Percentiles rank a stretch among this genome's conserved stretches.
Conservation (phyloP, 2,888 invertebrate species). For the Nymphalis urticae region DNA sequence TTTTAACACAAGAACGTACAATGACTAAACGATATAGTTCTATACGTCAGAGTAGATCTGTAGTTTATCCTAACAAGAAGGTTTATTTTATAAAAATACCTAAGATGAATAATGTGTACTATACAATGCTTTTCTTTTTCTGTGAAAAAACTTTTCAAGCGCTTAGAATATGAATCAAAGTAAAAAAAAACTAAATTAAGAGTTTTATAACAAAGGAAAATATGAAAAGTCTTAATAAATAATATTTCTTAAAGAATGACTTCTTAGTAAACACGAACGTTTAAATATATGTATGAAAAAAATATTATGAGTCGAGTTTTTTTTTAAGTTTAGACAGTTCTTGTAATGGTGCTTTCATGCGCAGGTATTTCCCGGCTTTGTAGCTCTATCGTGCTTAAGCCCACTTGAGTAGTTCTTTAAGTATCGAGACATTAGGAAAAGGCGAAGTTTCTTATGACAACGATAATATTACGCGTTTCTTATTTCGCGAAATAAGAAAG, state of each 20-base stretch:
- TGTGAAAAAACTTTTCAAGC: too few species aligned
- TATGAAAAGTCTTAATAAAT: background rate
- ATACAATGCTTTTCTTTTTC: background rate
- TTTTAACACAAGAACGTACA: conserved; percentile 3
- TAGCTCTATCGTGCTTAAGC: conserved; percentile 3
- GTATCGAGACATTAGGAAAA: conserved; percentile 7
- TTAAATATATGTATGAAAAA: too few species aligned
- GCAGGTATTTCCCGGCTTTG: background rate
- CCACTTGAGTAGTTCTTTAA: conserved; percentile 9
- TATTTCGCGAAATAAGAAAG: background rate
- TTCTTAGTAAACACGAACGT: too few species aligned
- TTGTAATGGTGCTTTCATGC: background rate
- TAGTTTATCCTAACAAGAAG: conserved; percentile 3
- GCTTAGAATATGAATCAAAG: too few species aligned
- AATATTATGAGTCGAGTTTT: too few species aligned
- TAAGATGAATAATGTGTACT: background rate
- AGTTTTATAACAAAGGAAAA: background rate
- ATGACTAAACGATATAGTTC: background rate
- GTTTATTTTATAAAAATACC: conserved; percentile 5
- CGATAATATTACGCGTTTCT: conserved; percentile 1
- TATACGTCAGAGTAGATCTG: background rate
- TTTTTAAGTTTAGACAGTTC: background rate
- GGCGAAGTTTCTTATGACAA: background rate
- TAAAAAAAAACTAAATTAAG: too few species aligned
- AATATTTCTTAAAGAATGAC: background rate